Evolutionary conservation across 2,113 vertebrate species (phyloP).

Genomic region (Zosterops borbonicus): DNA sequence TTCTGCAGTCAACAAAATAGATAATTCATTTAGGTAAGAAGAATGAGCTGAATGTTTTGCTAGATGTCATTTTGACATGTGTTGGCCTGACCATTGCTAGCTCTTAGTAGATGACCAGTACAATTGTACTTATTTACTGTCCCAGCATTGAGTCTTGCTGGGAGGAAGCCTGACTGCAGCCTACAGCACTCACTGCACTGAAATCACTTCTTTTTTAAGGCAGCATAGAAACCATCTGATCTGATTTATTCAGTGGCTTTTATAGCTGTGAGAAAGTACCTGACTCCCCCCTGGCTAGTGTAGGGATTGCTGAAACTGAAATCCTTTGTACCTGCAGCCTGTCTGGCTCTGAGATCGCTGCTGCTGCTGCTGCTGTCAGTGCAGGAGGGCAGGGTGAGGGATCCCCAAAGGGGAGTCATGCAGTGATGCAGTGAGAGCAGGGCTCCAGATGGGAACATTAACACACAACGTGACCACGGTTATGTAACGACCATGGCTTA

Average conservation of each 20-base stretch:
- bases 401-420: not conserved
- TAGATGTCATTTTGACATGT: not conserved
- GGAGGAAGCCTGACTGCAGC: not conserved
- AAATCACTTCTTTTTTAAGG: not conserved
- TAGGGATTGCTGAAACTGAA: not conserved
- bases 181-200: not conserved
- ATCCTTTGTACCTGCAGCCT: not conserved
- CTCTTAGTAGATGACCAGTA: not conserved
- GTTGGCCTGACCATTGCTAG: not conserved
- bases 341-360: no score
- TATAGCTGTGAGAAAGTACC: not conserved
- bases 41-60: not conserved
- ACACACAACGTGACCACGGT: not conserved
- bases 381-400: not conserved
- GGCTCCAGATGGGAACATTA: not conserved
- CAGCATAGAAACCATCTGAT: not conserved
- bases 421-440: not conserved
- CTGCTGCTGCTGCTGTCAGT: not conserved
- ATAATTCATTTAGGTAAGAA: not conserved
- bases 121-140: not conserved
- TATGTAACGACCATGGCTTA: conserved; percentile 22
- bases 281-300: not conserved
- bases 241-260: not conserved
- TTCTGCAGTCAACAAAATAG: not conserved
- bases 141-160: not conserved